Evolutionary conservation across 2,797 vertebrate genomes (phyloP).

Genomic region (Onychomys arenicola): DNA sequence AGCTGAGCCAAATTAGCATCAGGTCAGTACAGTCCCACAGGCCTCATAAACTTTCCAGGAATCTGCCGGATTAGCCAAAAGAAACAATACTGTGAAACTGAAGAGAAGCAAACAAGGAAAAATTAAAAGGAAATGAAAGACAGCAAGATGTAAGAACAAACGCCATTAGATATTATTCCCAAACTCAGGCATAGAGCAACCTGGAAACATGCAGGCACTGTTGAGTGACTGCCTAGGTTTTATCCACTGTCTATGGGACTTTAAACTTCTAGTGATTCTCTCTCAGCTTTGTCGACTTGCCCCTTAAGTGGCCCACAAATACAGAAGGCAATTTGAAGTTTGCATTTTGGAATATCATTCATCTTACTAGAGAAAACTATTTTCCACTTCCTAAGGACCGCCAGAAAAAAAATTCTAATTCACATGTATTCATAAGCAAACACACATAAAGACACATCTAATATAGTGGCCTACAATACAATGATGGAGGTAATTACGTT

Average conservation of each 20-base stretch:
- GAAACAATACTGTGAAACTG: slow-evolving; percentile 60
- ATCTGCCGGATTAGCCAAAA: slow-evolving; percentile 72
- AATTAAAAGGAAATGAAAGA: slow-evolving; percentile 2
- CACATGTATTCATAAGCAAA: not conserved
- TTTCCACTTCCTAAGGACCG: not conserved
- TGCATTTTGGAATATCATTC: not conserved
- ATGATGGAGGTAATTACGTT: not conserved
- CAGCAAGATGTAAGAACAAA: slow-evolving; percentile 7
- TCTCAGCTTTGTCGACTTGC: not conserved
- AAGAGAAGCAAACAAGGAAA: slow-evolving; percentile 3
- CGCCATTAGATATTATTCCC: slow-evolving; percentile 7
- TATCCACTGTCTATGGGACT: not conserved
- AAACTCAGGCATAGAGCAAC: not conserved
- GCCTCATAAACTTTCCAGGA: slow-evolving; percentile 76
- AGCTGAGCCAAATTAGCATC: slow-evolving; percentile 46
- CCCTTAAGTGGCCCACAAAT: not conserved
- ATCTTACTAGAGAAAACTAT: not conserved
- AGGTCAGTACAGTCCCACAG: slow-evolving; percentile 50
- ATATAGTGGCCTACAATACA: not conserved
- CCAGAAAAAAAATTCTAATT: not conserved
- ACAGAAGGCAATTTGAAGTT: not conserved
- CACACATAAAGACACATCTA: not conserved
- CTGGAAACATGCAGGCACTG: not conserved
- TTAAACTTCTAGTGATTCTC: not conserved
- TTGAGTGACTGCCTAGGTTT: not conserved